A percentile compares a stretch with the other conserved stretches of the same genome.
Evolutionary conservation across 2,888 invertebrate genomes (phyloP).

Genomic region (Drosophila ochracea): DNA sequence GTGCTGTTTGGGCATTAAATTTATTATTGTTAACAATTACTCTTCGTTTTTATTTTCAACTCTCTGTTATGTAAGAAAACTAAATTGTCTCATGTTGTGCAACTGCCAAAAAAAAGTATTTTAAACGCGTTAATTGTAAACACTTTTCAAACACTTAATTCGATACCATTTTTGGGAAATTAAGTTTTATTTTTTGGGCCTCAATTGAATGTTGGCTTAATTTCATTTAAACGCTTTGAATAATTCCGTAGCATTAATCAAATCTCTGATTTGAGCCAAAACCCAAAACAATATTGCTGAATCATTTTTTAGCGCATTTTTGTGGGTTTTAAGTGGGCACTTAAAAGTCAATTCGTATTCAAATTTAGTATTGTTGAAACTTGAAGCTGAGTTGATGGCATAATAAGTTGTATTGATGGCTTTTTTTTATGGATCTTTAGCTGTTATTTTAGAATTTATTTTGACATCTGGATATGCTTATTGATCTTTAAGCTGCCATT

Average conservation of each 20-base stretch:
- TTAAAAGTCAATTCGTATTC: conserved; percentile 42
- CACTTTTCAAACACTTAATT: conserved; percentile 54
- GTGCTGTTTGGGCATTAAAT: conserved; percentile 56
- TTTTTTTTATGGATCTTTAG: conserved; percentile 12
- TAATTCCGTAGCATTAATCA: conserved; percentile 32
- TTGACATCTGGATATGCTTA: neutral
- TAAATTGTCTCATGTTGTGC: conserved; percentile 58
- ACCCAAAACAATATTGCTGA: conserved; percentile 32
- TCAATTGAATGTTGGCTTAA: conserved; percentile 66
- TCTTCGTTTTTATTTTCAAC: conserved; percentile 12
- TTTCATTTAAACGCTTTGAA: conserved; percentile 58
- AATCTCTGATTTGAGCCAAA: conserved; percentile 13
- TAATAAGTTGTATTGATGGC: conserved; percentile 20
- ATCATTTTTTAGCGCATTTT: conserved; percentile 50
- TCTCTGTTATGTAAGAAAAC: conserved; percentile 54
- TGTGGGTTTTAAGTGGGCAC: conserved; percentile 38
- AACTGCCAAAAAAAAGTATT: conserved; percentile 47
- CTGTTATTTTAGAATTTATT: neutral
- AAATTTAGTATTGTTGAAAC: conserved; percentile 19
- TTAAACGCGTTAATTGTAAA: conserved; percentile 64
- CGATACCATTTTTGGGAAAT: conserved; percentile 47
- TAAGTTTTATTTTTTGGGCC: conserved; percentile 19
- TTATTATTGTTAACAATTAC: conserved; percentile 53
- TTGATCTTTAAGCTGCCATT: neutral
- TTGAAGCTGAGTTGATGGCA: conserved; percentile 7